phyloP scores from a whole-genome alignment of 2,797 vertebrate genomes.

The Pristis pectinata region DNA sequence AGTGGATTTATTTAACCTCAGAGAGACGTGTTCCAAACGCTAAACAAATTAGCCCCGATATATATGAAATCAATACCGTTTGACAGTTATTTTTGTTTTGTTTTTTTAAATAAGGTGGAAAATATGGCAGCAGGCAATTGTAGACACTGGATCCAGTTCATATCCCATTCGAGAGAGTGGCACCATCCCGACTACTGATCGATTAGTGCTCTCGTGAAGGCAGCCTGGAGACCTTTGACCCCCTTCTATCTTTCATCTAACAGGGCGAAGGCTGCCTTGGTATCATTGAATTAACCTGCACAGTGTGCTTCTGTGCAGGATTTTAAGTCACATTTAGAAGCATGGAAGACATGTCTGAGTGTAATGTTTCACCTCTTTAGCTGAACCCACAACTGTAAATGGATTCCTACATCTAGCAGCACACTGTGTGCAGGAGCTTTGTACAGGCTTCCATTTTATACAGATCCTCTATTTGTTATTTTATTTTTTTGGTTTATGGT shows the following conservation, averaged over 20 bases:
- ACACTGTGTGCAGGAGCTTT: neutral
- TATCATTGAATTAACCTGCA: slow-evolving; percentile 75
- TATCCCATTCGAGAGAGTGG: slow-evolving; percentile 67
- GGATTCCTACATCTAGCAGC: neutral
- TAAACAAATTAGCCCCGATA: slow-evolving; percentile 75
- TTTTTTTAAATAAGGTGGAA: slow-evolving; percentile 73
- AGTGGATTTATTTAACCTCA: slow-evolving; percentile 80
- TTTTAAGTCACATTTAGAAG: slow-evolving; percentile 32
- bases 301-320: slow-evolving; percentile 41
- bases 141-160: slow-evolving; percentile 75
- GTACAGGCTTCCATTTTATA: neutral
- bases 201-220: slow-evolving; percentile 68
- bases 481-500: neutral
- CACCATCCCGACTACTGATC: slow-evolving; percentile 74
- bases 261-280: slow-evolving; percentile 59
- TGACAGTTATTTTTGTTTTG: slow-evolving; percentile 63
- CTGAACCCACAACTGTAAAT: neutral
- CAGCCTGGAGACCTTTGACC: slow-evolving; percentile 68
- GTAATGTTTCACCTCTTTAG: neutral
- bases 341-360: neutral
- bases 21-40: slow-evolving; percentile 80
- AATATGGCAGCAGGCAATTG: slow-evolving; percentile 78
- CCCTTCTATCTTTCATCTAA: slow-evolving; percentile 62
- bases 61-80: slow-evolving; percentile 81
- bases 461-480: neutral